A percentile compares a stretch with the other conserved stretches of the same genome.
phyloP scores from a whole-genome alignment of 1,140 invertebrate genomes.

The Calosoma granatense region DNA sequence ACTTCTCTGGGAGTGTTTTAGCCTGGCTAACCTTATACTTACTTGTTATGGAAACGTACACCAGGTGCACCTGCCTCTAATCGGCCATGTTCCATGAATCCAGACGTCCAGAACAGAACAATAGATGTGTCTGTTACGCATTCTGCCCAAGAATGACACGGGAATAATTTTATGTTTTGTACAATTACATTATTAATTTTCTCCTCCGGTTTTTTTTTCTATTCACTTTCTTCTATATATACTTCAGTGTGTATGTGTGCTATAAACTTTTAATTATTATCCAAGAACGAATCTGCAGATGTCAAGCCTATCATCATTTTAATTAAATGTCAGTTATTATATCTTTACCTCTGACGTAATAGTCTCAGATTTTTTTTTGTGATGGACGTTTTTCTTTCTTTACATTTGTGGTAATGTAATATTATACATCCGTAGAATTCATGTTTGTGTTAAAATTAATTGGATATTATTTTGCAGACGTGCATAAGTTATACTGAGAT shows the following conservation, averaged over 20 bases:
- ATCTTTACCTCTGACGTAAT: too few relatives aligned
- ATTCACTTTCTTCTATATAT: not conserved
- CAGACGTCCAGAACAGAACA: not conserved
- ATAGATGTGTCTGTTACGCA: not conserved
- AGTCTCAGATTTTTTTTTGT: too few relatives aligned
- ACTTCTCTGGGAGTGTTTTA: not conserved
- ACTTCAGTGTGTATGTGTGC: too few relatives aligned
- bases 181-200: not conserved
- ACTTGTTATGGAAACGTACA: not conserved
- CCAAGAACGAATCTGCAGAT: not conserved
- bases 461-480: too few relatives aligned
- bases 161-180: conserved; percentile 1
- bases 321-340: not conserved
- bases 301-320: not conserved
- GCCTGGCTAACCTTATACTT: not conserved
- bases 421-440: too few relatives aligned
- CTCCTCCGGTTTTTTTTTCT: not conserved
- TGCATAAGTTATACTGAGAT: too few relatives aligned
- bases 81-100: not conserved
- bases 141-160: not conserved
- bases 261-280: not conserved
- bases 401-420: too few relatives aligned
- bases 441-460: too few relatives aligned
- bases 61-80: conserved; percentile 1
- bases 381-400: too few relatives aligned